Evolutionary conservation across 2,797 vertebrate species (phyloP).

Genomic region (Megalops cyprinoides): DNA sequence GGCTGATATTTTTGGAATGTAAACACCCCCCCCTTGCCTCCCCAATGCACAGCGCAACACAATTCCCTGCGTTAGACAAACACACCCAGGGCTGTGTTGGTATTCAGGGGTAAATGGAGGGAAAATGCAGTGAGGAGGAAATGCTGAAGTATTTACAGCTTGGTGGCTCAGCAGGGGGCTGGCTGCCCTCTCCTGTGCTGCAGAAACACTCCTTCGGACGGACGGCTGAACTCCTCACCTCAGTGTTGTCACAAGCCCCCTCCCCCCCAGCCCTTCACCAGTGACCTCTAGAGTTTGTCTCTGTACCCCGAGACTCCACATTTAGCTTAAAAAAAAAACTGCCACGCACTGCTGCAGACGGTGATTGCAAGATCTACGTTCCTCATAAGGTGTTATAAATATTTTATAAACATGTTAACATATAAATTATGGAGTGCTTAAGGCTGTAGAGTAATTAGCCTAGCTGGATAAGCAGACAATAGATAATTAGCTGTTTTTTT

Average conservation of each 20-base stretch:
- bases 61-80: slow-evolving; percentile 40
- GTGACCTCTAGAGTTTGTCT: no score
- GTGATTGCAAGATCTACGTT: slow-evolving; percentile 8
- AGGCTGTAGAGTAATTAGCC: slow-evolving; percentile 16
- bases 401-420: slow-evolving; percentile 28
- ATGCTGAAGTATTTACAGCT: slow-evolving; percentile 26
- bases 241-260: background rate
- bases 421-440: slow-evolving; percentile 17
- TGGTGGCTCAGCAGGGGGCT: slow-evolving; percentile 8
- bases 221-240: background rate
- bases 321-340: background rate
- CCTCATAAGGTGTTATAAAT: slow-evolving; percentile 18
- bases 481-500: slow-evolving; percentile 10
- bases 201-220: background rate
- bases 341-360: background rate
- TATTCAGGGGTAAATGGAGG: slow-evolving; percentile 36
- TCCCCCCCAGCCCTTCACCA: background rate
- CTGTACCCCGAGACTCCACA: background rate
- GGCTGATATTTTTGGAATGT: slow-evolving; percentile 53
- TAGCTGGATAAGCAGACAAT: slow-evolving; percentile 22
- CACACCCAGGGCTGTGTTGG: slow-evolving; percentile 32
- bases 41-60: slow-evolving; percentile 34
- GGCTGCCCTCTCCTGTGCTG: background rate
- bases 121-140: background rate
- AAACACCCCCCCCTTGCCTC: slow-evolving; percentile 47